These are phyloP conservation scores for Trachelus iudaicus DNA, from an alignment of 2,888 invertebrate species.

Conservation along the genomic window DNA sequence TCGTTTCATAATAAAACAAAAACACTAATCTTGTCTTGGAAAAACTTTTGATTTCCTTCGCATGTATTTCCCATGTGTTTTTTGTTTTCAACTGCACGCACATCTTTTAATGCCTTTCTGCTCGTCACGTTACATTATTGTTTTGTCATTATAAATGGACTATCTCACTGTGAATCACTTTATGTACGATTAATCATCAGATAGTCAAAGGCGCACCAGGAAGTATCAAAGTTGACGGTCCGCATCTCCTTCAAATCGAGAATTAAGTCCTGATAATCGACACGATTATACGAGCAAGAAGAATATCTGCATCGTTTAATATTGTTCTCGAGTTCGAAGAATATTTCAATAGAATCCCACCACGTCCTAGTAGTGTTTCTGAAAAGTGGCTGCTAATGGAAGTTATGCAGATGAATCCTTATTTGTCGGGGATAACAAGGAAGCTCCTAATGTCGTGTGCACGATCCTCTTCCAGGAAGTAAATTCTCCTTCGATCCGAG, in stretches of 20 bases:
- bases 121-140: background rate
- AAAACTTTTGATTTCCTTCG: background rate
- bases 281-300: background rate
- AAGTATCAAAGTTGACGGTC: background rate
- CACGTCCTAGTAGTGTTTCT: background rate
- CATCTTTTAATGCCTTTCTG: background rate
- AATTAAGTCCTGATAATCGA: background rate
- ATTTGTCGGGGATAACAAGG: background rate
- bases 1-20: background rate
- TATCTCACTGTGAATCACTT: background rate
- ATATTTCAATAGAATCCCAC: background rate
- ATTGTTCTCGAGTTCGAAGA: background rate
- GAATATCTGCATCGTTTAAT: background rate
- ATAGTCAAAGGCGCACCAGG: background rate
- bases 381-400: background rate
- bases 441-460: background rate
- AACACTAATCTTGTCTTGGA: background rate
- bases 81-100: background rate
- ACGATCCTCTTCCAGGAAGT: slow-evolving; percentile 67
- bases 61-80: background rate
- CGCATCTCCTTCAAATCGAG: background rate
- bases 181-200: background rate
- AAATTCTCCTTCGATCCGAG: slow-evolving; percentile 75
- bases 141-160: background rate
- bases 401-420: background rate